Conservation (phyloP, 2,797 vertebrate genomes). For the Hypotaenidia philippensis region DNA sequence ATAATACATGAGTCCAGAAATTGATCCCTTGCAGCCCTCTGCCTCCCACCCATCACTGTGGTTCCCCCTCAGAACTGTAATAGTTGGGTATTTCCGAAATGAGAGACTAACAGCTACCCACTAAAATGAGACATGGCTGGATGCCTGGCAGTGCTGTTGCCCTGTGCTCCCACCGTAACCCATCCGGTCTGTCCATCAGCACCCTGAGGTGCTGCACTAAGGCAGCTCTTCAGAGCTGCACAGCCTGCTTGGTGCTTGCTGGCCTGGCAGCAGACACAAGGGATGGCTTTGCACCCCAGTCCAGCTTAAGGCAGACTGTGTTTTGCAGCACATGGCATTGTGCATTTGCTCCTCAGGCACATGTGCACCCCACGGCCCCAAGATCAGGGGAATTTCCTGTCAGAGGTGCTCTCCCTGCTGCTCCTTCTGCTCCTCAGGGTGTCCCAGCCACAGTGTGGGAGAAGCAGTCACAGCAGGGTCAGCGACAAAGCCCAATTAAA, state of each 20-base stretch:
- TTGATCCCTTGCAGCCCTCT: not conserved
- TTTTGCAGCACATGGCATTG: not conserved
- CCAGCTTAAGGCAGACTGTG: not conserved
- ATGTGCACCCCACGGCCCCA: not conserved
- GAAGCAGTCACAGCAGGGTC: not conserved
- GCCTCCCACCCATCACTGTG: not conserved
- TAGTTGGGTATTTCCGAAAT: not conserved
- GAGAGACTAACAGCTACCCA: not conserved
- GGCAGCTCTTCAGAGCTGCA: too few relatives aligned
- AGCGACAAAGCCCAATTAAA: accelerated
- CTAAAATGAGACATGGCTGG: not conserved
- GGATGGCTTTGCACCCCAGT: accelerated
- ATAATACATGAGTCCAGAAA: not conserved
- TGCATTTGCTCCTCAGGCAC: not conserved
- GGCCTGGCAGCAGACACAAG: accelerated
- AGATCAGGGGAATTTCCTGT: not conserved
- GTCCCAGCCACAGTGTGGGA: not conserved
- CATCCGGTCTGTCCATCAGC: not conserved
- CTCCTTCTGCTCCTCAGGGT: not conserved
- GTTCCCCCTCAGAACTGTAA: not conserved
- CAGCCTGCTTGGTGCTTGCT: not conserved
- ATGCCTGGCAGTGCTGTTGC: accelerated
- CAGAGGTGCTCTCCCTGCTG: not conserved
- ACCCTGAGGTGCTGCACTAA: not conserved
- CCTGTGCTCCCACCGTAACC: not conserved